phyloP scores from a whole-genome alignment of 2,888 invertebrate genomes.

The Amiota mariae region DNA sequence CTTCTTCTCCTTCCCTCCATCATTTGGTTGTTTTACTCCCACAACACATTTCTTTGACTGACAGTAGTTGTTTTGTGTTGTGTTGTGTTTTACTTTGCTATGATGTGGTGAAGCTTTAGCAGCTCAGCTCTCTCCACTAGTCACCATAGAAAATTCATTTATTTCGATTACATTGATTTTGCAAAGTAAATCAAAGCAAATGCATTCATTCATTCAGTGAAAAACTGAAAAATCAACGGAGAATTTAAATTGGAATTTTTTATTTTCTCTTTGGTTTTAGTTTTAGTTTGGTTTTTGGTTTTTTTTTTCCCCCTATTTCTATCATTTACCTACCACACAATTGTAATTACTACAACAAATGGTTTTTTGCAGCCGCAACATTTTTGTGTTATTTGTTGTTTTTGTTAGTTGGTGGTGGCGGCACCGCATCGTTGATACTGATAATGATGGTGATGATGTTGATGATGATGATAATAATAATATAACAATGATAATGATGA shows the following conservation, averaged over 20 bases:
- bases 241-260: not conserved
- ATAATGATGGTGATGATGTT: not conserved
- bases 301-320: not conserved
- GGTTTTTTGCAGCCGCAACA: not conserved
- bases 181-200: not conserved
- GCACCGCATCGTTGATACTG: not conserved
- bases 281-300: not conserved
- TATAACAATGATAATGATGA: not conserved
- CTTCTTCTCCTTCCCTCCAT: too few relatives aligned
- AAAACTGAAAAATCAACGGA: too few relatives aligned
- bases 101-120: too few relatives aligned
- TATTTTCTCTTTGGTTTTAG: not conserved
- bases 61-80: too few relatives aligned
- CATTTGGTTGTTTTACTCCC: too few relatives aligned
- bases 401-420: conserved; percentile 6
- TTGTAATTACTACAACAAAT: conserved; percentile 26
- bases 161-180: not conserved
- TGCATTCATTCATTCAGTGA: not conserved
- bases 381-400: conserved; percentile 3
- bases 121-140: conserved; percentile 7
- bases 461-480: not conserved
- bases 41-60: too few relatives aligned
- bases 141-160: conserved; percentile 10
- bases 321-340: conserved; percentile 14
- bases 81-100: too few relatives aligned